Conservation (phyloP, 2,113 vertebrate genomes). For the Nymphicus hollandicus region DNA sequence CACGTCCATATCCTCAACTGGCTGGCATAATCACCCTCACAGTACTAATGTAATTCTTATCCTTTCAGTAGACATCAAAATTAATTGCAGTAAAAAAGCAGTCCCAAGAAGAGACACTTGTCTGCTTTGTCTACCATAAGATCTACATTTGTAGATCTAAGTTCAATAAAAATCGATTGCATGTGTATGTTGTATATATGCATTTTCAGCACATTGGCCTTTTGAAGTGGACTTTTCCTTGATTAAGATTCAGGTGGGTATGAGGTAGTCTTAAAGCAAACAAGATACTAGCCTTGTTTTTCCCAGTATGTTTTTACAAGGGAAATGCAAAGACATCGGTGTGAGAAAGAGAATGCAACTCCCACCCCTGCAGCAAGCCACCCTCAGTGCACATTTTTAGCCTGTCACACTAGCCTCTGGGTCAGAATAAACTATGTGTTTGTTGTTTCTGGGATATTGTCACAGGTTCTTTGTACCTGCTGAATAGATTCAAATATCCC, state of each 20-base stretch:
- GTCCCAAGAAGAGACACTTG: background rate
- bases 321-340: background rate
- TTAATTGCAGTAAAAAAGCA: background rate
- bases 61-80: background rate
- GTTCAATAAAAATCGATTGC: background rate
- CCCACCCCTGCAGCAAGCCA: background rate
- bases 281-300: background rate
- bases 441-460: background rate
- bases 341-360: background rate
- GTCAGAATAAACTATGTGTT: background rate
- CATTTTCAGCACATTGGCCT: background rate
- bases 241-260: background rate
- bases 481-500: background rate
- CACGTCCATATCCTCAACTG: background rate
- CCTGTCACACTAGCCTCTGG: background rate
- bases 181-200: background rate
- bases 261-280: background rate
- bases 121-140: background rate
- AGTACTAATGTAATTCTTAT: background rate
- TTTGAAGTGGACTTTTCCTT: background rate
- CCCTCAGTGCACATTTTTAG: background rate
- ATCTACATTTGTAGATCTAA: background rate
- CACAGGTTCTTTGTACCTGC: background rate
- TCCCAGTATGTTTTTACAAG: background rate
- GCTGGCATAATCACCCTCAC: background rate